phyloP scores from a whole-genome alignment of 2,797 vertebrate species.

The Micromesistius poutassou region DNA sequence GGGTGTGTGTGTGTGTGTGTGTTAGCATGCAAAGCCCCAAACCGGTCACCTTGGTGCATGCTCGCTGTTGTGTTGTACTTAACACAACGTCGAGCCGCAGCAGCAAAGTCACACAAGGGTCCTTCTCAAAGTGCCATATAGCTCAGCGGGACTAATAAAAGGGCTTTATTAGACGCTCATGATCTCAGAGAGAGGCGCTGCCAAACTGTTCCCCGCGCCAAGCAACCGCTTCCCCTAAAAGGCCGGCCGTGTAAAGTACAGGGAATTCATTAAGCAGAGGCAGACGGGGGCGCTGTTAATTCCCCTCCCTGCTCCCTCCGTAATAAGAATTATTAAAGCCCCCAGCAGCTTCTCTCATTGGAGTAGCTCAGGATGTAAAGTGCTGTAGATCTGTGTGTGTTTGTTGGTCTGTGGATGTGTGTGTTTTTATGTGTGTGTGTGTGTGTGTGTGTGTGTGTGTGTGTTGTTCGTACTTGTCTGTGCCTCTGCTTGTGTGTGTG shows the following conservation, averaged over 20 bases:
- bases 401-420: not conserved
- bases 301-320: not conserved
- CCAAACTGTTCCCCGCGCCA: conserved; percentile 52
- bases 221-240: conserved; percentile 48
- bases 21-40: too few relatives aligned
- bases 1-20: too few relatives aligned
- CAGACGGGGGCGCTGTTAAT: conserved; percentile 36
- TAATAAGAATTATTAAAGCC: conserved; percentile 18
- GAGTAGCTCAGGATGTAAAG: conserved; percentile 20
- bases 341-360: conserved; percentile 23
- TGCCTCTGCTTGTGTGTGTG: too few relatives aligned
- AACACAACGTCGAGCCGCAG: conserved; percentile 14
- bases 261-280: conserved; percentile 52
- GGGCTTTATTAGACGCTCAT: conserved; percentile 42
- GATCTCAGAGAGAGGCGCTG: conserved; percentile 30
- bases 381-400: conserved; percentile 2
- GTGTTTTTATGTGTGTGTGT: not conserved
- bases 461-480: too few relatives aligned
- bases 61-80: not conserved
- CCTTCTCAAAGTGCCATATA: conserved; percentile 36
- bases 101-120: conserved; percentile 25
- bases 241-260: conserved; percentile 44
- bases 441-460: not conserved
- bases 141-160: conserved; percentile 47
- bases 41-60: not conserved